A percentile compares a stretch with the other conserved stretches of the same genome.
These are phyloP conservation scores for Psococerastis gibbosa DNA, from an alignment of 2,888 invertebrate genomes.

Conservation along the genomic window DNA sequence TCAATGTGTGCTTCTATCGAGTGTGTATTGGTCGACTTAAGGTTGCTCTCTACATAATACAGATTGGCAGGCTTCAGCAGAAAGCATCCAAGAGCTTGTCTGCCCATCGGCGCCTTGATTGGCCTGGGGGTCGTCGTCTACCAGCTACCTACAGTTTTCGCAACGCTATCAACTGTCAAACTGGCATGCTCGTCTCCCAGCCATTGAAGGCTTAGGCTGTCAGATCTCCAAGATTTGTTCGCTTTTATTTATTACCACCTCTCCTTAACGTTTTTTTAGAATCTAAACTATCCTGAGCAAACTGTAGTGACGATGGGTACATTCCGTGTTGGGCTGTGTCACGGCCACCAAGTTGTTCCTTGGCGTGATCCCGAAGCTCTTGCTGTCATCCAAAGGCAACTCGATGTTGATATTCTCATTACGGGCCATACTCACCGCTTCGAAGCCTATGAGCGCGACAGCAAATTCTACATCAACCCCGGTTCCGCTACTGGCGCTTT, in stretches of 20 bases:
- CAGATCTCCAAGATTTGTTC: too few relatives aligned
- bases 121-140: too few relatives aligned
- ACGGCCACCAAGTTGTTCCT: slow-evolving; percentile 96
- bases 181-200: too few relatives aligned
- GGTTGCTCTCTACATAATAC: too few relatives aligned
- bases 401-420: slow-evolving; percentile 97
- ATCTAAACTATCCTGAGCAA: slow-evolving; percentile 84
- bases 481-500: slow-evolving; percentile 98
- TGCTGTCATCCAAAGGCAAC: slow-evolving; percentile 82
- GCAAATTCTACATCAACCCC: slow-evolving; percentile 97
- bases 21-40: too few relatives aligned
- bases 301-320: slow-evolving; percentile 98
- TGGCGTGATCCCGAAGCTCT: slow-evolving; percentile 91
- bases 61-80: too few relatives aligned
- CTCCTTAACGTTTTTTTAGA: slow-evolving; percentile 35
- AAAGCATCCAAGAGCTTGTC: too few relatives aligned
- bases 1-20: too few relatives aligned
- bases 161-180: too few relatives aligned
- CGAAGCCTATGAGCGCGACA: slow-evolving; percentile 95
- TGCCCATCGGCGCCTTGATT: too few relatives aligned
- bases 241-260: neutral
- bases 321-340: slow-evolving; percentile 92
- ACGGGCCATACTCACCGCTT: slow-evolving; percentile 98
- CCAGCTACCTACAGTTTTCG: too few relatives aligned
- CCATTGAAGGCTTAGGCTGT: neutral